Evolutionary conservation across 2,113 vertebrate genomes (phyloP).

Genomic region (Phyllostomus discolor): DNA sequence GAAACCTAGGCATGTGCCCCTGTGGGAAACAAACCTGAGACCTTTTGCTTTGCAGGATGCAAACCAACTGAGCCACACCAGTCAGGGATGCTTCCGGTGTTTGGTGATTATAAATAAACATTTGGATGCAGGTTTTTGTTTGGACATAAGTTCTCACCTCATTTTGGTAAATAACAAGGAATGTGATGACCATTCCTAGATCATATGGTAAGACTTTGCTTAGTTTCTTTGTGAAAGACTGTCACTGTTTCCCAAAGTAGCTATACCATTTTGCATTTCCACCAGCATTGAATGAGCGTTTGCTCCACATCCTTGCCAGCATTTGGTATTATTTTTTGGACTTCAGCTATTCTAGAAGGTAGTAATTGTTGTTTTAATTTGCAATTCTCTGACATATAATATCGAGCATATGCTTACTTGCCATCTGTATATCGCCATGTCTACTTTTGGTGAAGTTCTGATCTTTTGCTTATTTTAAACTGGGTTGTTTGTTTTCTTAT

Average conservation of each 20-base stretch:
- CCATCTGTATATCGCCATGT: neutral
- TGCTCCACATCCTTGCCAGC: neutral
- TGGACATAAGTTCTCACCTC: neutral
- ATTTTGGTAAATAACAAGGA: neutral
- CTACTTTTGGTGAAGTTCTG: neutral
- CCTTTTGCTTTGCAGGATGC: too few species aligned
- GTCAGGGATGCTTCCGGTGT: neutral
- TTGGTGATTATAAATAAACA: neutral
- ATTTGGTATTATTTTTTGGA: neutral
- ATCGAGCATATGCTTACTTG: neutral
- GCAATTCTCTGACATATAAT: neutral
- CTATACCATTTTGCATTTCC: neutral
- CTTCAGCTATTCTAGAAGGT: neutral
- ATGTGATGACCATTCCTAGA: neutral
- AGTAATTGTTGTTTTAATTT: conserved; percentile 10
- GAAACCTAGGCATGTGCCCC: too few species aligned
- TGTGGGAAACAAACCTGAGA: too few species aligned
- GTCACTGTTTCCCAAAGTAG: neutral
- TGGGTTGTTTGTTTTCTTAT: neutral
- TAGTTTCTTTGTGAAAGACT: neutral
- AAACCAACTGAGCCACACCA: too few species aligned
- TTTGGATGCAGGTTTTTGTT: neutral
- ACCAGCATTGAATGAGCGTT: neutral
- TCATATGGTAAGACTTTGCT: neutral
- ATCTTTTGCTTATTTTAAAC: neutral